phyloP scores from a whole-genome alignment of 1,140 invertebrate species.

The Eriocheir sinensis region DNA sequence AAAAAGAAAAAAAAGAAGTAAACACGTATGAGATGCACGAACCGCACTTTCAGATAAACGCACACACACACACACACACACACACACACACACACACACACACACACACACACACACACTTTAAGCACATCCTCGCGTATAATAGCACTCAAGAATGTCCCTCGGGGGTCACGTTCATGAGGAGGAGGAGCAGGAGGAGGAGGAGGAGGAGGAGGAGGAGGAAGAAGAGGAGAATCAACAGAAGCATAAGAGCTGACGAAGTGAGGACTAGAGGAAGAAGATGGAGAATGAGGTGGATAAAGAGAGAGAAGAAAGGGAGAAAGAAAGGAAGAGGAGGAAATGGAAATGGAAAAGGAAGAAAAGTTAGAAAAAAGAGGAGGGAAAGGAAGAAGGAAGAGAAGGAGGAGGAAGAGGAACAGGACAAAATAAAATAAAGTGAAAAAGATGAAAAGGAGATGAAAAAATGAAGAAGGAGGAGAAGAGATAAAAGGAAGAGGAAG shows the following conservation, averaged over 20 bases:
- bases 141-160: neutral
- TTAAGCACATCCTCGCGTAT: neutral
- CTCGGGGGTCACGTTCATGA: neutral
- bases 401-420: neutral
- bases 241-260: no score
- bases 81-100: constrained; percentile 13
- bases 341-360: neutral
- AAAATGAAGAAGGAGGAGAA: neutral
- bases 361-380: neutral
- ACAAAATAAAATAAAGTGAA: neutral
- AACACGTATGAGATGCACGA: no score
- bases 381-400: neutral
- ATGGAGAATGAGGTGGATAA: neutral
- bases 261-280: neutral
- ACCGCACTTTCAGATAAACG: neutral
- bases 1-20: no score
- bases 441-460: neutral
- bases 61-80: constrained; percentile 1
- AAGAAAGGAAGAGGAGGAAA: neutral
- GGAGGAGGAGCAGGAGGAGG: neutral
- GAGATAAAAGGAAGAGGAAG: neutral
- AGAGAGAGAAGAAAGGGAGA: neutral
- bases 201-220: neutral
- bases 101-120: constrained; percentile 1
- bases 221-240: neutral